Evolutionary conservation across 2,888 invertebrate species (phyloP).

Genomic region (Nycteola revayana): DNA sequence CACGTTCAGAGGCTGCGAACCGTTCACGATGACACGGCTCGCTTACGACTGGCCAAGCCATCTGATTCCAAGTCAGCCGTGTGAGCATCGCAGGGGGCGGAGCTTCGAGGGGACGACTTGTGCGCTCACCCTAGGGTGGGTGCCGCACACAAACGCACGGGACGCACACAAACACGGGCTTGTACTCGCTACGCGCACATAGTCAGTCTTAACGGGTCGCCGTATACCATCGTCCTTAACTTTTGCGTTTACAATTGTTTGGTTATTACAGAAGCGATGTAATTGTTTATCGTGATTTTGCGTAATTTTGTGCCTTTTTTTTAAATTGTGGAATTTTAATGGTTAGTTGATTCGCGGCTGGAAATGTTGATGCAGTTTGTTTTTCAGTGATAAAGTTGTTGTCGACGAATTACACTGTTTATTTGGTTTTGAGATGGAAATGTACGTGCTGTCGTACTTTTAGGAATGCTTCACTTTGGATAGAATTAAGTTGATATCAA

Average conservation of each 20-base stretch:
- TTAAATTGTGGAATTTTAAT: no score
- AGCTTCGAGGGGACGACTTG: conserved; percentile 52
- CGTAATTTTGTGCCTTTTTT: not conserved
- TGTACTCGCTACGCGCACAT: conserved; percentile 31
- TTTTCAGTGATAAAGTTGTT: conserved; percentile 21
- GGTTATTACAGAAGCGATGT: conserved; percentile 4
- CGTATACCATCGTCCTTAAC: conserved; percentile 32
- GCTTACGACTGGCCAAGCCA: conserved; percentile 80
- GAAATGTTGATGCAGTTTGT: conserved; percentile 29
- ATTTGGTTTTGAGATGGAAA: no score
- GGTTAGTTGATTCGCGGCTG: not conserved
- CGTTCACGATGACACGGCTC: conserved; percentile 80
- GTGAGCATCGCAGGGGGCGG: conserved; percentile 76
- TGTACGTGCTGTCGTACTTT: no score
- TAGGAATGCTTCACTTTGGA: no score
- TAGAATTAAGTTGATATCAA: no score
- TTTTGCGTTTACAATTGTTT: conserved; percentile 22
- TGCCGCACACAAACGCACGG: conserved; percentile 50
- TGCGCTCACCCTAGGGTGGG: conserved; percentile 61
- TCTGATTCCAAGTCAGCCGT: conserved; percentile 82
- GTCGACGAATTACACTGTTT: conserved; percentile 1
- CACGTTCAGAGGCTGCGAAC: conserved; percentile 70
- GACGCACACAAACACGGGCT: conserved; percentile 37
- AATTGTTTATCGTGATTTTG: not conserved
- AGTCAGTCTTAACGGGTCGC: conserved; percentile 35